A percentile compares a stretch with the other conserved stretches of the same genome.
Conservation (phyloP, 2,888 invertebrate species). For the Melikaiella ostensackeni region DNA sequence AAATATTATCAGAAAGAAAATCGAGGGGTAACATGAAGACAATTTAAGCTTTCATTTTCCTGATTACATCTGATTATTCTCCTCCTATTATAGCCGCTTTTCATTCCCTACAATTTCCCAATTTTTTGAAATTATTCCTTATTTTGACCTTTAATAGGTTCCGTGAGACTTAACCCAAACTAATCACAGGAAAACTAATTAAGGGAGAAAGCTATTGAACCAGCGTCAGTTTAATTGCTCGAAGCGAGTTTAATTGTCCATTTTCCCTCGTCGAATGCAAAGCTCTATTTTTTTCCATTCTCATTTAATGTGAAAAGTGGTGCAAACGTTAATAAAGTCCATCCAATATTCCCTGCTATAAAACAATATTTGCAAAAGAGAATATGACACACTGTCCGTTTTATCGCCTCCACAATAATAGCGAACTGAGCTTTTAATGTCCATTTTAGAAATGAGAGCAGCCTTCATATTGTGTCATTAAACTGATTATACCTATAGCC, state of each 20-base stretch:
- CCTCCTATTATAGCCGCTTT: too few relatives aligned
- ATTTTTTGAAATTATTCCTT: too few relatives aligned
- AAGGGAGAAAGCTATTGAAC: slow-evolving; percentile 17
- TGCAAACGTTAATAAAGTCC: slow-evolving; percentile 4
- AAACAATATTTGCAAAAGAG: slow-evolving; percentile 8
- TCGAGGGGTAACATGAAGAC: too few relatives aligned
- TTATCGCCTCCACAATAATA: neutral
- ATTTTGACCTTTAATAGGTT: neutral
- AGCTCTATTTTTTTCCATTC: slow-evolving; percentile 1
- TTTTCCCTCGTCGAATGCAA: slow-evolving; percentile 14
- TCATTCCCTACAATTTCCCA: too few relatives aligned
- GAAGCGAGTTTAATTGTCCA: slow-evolving; percentile 21
- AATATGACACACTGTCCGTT: neutral
- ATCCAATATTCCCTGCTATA: slow-evolving; percentile 16
- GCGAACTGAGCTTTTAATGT: slow-evolving; percentile 2
- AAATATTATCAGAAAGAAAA: too few relatives aligned
- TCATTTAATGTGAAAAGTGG: neutral
- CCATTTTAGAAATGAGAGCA: slow-evolving; percentile 10
- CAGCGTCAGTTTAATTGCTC: slow-evolving; percentile 21
- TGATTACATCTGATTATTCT: too few relatives aligned
- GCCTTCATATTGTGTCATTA: neutral
- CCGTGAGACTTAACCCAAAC: neutral
- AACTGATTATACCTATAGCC: slow-evolving; percentile 2
- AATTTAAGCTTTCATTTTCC: too few relatives aligned
- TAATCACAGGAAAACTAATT: slow-evolving; percentile 22